Evolutionary conservation across 2,888 invertebrate species (phyloP), one percentile per base, ranked within the genome.

Genomic region (Diadromus collaris): DNA sequence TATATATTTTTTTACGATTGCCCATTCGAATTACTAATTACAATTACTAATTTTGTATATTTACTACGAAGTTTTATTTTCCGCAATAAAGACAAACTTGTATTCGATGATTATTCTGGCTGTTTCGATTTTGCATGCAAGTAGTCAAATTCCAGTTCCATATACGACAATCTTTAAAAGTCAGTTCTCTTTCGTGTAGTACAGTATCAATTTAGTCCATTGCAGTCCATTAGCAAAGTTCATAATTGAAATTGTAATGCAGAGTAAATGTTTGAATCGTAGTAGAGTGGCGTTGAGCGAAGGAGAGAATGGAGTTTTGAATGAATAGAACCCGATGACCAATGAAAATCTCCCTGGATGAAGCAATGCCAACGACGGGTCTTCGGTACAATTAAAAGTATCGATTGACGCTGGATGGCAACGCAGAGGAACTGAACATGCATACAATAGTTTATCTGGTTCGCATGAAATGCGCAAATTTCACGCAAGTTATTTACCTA

Each of bases 341-440:
- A 56, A 56, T 16, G 16, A 56, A 13, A 56, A 56, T 56, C 16
- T 29, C 16, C 54, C 54, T 16, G 54, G 6, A 56, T 27, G 44
- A 13, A 46, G n/a, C 44, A 46, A 46, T 46, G 44, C 16, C 44
- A 46, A 56, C 16, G 54, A 10, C 24, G 54, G 27, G 27, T 21
- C 54, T 24, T 2, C 21, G 5, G 64, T 61, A 48, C 65, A 75
- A 16, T 19, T 78, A n/a, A 71, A 29, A 44, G 76, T 34, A 13
- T 79, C 75, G 46, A 70, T 60, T 54, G 83, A 80, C 63, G 76
- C 76, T 73, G 79, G 76, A n/a, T 82, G 76, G 80, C 72, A 65
- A 64, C 78, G 72, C 29, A 56, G 74, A 48, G 78, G 74, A 24
- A 69, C 71, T 16, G 80, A 67, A 19, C 67, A 68, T 19, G 74